These are phyloP conservation scores for Salvelinus alpinus DNA, from an alignment of 2,113 vertebrate genomes.

Conservation along the genomic window DNA sequence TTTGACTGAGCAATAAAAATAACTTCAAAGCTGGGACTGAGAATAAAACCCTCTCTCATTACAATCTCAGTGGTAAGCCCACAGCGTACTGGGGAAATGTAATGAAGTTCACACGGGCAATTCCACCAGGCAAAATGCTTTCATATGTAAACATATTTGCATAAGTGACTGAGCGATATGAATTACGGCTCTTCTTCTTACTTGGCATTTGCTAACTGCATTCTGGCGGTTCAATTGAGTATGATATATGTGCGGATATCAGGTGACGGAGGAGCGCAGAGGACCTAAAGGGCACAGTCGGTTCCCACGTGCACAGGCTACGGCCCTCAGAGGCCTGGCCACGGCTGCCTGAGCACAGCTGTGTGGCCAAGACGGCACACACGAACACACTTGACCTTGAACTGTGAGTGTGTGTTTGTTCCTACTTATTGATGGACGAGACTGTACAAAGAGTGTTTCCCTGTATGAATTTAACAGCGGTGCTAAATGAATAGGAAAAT, in stretches of 20 bases:
- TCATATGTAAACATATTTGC: constrained; percentile 74
- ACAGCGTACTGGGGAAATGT: constrained; percentile 25
- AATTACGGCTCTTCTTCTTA: constrained; percentile 60
- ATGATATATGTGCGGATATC: constrained; percentile 75
- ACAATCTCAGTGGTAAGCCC: constrained; percentile 1
- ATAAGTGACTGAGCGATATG: constrained; percentile 67
- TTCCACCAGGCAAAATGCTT: constrained; percentile 53
- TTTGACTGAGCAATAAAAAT: constrained; percentile 1
- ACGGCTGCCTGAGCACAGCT: constrained; percentile 58
- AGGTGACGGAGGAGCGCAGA: constrained; percentile 54
- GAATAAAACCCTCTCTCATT: not conserved
- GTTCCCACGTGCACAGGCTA: constrained; percentile 53
- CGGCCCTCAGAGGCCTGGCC: constrained; percentile 42
- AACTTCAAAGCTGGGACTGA: not conserved
- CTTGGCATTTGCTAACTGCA: constrained; percentile 63
- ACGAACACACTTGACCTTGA: constrained; percentile 65
- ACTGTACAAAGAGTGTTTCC: constrained; percentile 27
- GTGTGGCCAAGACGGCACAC: constrained; percentile 38
- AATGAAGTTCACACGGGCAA: constrained; percentile 51
- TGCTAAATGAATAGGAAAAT: no score
- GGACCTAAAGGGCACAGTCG: constrained; percentile 42
- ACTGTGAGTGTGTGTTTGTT: constrained; percentile 38
- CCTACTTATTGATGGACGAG: constrained; percentile 47
- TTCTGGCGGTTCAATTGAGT: constrained; percentile 60
- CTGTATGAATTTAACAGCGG: no score